Conservation (phyloP, 2,113 vertebrate species). For the rabbit (Oryctolagus cuniculus) region DNA sequence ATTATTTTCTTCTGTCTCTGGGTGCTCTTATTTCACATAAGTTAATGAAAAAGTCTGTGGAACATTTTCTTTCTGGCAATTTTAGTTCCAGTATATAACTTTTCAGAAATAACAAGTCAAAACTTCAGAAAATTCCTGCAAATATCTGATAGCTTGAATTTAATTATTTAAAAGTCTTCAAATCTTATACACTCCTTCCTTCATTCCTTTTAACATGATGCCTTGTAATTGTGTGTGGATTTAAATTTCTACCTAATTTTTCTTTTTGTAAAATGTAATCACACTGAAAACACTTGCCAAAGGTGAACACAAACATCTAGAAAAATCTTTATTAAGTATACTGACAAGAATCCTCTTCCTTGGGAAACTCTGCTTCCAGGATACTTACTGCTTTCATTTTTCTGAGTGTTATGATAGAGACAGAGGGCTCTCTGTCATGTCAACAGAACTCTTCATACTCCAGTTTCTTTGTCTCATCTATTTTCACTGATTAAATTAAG, state of each 20-base stretch:
- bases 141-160: background rate
- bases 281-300: background rate
- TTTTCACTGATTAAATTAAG: constrained; percentile 41
- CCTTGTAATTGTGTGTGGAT: background rate
- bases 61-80: background rate
- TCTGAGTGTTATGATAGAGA: background rate
- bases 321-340: constrained; percentile 30
- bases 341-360: background rate
- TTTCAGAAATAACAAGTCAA: background rate
- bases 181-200: background rate
- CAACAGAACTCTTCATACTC: background rate
- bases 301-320: background rate
- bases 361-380: background rate
- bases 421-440: background rate
- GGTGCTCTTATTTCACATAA: background rate
- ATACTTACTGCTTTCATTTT: background rate
- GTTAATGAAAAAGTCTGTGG: background rate
- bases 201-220: constrained; percentile 23
- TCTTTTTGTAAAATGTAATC: background rate
- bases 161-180: background rate
- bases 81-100: background rate
- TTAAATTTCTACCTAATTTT: background rate
- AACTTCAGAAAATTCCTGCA: background rate
- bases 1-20: background rate
- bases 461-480: background rate